Evolutionary conservation across 2,797 vertebrate species (phyloP).

Genomic region (Monodelphis domestica): DNA sequence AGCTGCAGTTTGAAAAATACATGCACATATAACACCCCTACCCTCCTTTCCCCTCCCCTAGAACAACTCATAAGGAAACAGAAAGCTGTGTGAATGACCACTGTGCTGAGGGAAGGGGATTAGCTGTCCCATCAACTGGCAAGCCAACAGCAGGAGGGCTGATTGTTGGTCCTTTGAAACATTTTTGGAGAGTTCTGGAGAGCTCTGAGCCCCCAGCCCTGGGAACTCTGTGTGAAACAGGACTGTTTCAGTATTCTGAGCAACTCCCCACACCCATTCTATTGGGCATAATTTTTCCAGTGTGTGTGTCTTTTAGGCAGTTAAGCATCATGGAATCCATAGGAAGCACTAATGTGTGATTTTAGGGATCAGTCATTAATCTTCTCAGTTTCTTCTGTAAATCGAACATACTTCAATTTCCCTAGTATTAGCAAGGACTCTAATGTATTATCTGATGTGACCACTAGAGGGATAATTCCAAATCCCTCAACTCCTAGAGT

Average conservation of each 20-base stretch:
- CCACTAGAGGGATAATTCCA: background rate
- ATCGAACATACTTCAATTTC: background rate
- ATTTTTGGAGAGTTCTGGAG: constrained; percentile 12
- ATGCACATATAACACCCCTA: background rate
- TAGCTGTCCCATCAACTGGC: constrained; percentile 31
- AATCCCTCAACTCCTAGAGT: background rate
- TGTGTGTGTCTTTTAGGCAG: background rate
- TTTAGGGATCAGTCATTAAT: background rate
- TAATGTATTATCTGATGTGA: constrained; percentile 2
- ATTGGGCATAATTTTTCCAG: background rate
- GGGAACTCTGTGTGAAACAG: constrained; percentile 12
- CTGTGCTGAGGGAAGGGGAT: constrained; percentile 25
- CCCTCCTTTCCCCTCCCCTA: background rate
- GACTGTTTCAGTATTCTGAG: constrained; percentile 14
- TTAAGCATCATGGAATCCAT: background rate
- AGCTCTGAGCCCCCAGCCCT: background rate
- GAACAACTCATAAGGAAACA: background rate
- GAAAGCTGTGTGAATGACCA: background rate
- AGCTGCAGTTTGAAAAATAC: constrained; percentile 65
- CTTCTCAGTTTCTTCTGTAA: constrained; percentile 10
- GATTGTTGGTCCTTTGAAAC: background rate
- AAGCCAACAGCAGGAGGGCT: background rate
- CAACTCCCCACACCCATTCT: background rate
- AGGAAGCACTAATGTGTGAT: background rate
- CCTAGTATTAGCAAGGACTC: background rate